Evolutionary conservation across 1,140 invertebrate species (phyloP), one percentile per base, ranked within the genome.

Genomic region (Elymnias hypermnestra): DNA sequence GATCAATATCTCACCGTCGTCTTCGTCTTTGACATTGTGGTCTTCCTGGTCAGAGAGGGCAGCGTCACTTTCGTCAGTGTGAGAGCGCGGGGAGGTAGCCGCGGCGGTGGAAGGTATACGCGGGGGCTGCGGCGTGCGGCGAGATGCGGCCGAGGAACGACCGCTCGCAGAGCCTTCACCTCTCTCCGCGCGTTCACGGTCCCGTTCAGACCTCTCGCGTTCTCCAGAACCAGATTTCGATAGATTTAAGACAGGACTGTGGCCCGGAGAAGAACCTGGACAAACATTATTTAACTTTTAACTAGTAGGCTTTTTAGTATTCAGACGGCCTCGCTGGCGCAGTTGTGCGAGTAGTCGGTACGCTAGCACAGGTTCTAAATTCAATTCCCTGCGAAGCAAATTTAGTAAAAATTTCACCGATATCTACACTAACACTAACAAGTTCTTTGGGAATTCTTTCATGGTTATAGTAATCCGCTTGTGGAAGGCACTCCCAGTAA

Each of bases 211-310:
- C 61, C 90, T 48, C 86, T 91, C 48, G 86, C 91, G 69, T 88
- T 93, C 69, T 2, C 90, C 75, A 86, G 91, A 72, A 86, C 93
- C 94, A 18, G 93, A 94, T 85, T 97, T 96, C 2, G 94, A 96
- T 10, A 97, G 86, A 81, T 97, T 97, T 51, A 97, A 81, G 23
- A 96, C 94, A 26, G 95, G 95, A 91, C 94, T 96, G 84, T 95
- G 94, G 15, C 94, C 94, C 67, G 93, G 94, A 29, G 94, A 93
- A 26, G 94, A 95, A 53, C 94, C 94, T 95, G 70, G 8, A 68
- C 45, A 37, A n/a, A n/a, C n/a, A 6, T 35, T 48, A 33, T 40
- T 12, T 15, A 33, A 9, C 12, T 1, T 17, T 17, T 29, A 18
- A 22, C 14, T 7, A 44, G 12, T 23, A n/a, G n/a, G 14, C 8